A percentile compares a stretch with the other conserved stretches of the same genome.
Evolutionary conservation across 2,888 invertebrate genomes (phyloP).

Genomic region (Orgyia antiqua): DNA sequence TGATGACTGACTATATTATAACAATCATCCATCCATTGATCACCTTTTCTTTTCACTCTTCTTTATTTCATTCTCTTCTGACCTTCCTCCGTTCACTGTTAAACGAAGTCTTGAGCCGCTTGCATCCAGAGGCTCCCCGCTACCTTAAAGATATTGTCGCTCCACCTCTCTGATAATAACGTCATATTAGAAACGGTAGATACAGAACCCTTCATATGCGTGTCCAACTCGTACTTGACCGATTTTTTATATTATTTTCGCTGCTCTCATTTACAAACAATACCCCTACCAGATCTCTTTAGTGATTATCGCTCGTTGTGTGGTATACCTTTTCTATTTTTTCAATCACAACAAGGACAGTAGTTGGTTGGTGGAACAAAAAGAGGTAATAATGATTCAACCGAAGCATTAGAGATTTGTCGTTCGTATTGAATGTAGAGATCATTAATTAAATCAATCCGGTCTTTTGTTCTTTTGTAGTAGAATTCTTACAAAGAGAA

Average conservation of each 20-base stretch:
- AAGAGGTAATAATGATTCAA: conserved; percentile 47
- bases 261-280: conserved; percentile 69
- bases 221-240: no score
- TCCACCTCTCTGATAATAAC: no score
- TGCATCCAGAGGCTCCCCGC: no score
- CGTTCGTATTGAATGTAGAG: conserved; percentile 4
- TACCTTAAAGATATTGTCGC: no score
- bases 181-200: no score
- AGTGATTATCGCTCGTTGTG: conserved; percentile 52
- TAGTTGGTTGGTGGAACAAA: conserved; percentile 40
- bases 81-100: no score
- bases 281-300: conserved; percentile 59
- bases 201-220: no score
- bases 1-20: no score
- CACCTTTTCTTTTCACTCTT: no score
- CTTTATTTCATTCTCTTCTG: no score
- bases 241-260: conserved; percentile 49
- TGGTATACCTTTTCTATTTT: conserved; percentile 27
- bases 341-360: conserved; percentile 28
- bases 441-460: background rate
- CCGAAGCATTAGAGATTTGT: conserved; percentile 32
- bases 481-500: background rate
- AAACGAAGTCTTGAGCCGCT: no score
- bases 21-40: no score
- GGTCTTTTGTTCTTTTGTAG: background rate